Conservation (phyloP, 2,113 vertebrate genomes). For the Lagopus muta region DNA sequence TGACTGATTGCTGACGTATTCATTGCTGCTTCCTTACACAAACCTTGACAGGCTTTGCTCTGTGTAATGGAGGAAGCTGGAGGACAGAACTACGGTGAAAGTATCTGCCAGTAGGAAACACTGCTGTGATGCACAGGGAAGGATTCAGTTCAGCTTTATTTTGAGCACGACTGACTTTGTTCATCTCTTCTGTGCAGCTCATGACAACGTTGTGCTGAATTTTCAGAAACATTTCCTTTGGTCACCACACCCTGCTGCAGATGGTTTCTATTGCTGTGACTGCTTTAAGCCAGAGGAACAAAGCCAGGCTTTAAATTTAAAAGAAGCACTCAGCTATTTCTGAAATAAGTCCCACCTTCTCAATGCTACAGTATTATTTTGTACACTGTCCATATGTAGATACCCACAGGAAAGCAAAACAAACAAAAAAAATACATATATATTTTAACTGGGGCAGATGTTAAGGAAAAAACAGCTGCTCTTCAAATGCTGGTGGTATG, state of each 20-base stretch:
- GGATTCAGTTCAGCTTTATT: background rate
- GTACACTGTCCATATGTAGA: background rate
- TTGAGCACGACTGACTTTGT: background rate
- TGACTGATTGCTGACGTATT: background rate
- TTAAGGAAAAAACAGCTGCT: background rate
- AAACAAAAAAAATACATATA: background rate
- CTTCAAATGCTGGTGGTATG: background rate
- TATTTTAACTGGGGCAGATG: background rate
- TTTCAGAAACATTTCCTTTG: slow-evolving; percentile 51
- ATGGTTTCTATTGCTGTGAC: slow-evolving; percentile 44
- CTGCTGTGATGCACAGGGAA: background rate
- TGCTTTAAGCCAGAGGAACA: background rate
- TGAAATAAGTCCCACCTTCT: background rate
- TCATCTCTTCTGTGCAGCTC: background rate
- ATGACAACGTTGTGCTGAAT: slow-evolving; percentile 37
- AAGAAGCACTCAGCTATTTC: background rate
- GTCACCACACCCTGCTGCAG: slow-evolving; percentile 53
- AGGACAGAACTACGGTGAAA: background rate
- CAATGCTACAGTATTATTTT: background rate
- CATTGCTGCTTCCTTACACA: background rate
- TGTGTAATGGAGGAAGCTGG: background rate
- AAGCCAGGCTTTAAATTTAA: background rate
- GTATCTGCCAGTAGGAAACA: background rate
- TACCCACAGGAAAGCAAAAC: background rate
- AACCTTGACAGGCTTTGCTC: background rate